Conservation (phyloP, 2,888 invertebrate species). For the Parnassius smintheus region DNA sequence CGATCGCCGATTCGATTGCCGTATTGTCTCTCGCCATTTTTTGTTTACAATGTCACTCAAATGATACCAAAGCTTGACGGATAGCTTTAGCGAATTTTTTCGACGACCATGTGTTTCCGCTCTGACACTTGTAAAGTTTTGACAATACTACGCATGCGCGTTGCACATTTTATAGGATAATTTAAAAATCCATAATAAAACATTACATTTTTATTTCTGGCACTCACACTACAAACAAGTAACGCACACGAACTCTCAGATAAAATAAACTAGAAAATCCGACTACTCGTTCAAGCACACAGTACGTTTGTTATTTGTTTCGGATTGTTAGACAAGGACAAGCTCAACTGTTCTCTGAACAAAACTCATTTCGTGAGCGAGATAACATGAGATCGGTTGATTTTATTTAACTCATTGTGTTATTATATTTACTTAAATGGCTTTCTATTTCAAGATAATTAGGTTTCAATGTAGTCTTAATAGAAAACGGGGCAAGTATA, state of each 20-base stretch:
- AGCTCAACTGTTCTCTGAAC: background rate
- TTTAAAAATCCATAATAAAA: background rate
- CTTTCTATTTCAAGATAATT: too few relatives aligned
- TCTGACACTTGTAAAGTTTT: conserved; percentile 6
- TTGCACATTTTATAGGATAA: conserved; percentile 1
- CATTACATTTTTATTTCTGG: conserved; percentile 1
- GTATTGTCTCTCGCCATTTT: conserved; percentile 49
- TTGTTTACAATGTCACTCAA: conserved; percentile 60
- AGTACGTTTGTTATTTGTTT: conserved; percentile 53
- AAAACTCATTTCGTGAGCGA: background rate
- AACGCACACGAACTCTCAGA: conserved; percentile 13
- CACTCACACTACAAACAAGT: conserved; percentile 4
- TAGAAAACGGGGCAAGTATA: too few relatives aligned
- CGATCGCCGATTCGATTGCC: conserved; percentile 37
- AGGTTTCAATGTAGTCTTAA: too few relatives aligned
- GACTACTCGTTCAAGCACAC: conserved; percentile 2
- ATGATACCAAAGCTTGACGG: conserved; percentile 7
- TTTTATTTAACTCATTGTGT: conserved; percentile 15
- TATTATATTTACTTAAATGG: conserved; percentile 4
- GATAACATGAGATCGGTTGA: conserved; percentile 20
- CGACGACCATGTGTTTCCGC: conserved; percentile 8
- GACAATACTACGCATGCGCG: conserved; percentile 13
- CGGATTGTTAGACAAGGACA: conserved; percentile 19
- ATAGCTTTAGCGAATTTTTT: conserved; percentile 11
- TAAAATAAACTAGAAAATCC: conserved; percentile 22